Percentiles rank a stretch among this genome's conserved stretches.
phyloP scores from a whole-genome alignment of 2,888 invertebrate genomes.

The Drosophila neonasuta region DNA sequence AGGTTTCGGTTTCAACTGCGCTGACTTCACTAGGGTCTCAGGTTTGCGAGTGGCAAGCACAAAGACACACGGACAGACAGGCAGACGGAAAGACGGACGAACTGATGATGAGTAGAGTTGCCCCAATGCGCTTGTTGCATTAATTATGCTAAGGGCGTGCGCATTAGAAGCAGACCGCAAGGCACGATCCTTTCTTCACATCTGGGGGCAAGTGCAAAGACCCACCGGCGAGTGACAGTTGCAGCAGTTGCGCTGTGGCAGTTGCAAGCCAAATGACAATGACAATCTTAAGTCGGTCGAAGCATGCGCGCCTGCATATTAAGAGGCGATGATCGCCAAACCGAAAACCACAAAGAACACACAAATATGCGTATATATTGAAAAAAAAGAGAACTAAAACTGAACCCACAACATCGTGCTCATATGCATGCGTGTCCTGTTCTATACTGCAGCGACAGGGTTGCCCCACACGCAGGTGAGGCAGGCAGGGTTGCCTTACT shows the following conservation, averaged over 20 bases:
- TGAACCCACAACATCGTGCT: slow-evolving; percentile 22
- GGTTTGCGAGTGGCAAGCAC: background rate
- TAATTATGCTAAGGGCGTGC: slow-evolving; percentile 74
- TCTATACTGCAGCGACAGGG: too few species aligned
- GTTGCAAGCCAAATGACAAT: slow-evolving; percentile 38
- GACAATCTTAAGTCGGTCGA: slow-evolving; percentile 65
- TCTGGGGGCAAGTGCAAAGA: slow-evolving; percentile 60
- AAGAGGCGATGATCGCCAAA: slow-evolving; percentile 59
- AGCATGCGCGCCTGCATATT: slow-evolving; percentile 76
- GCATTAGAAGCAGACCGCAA: slow-evolving; percentile 54
- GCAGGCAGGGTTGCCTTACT: slow-evolving; percentile 21
- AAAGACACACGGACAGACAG: background rate
- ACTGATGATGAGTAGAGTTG: background rate
- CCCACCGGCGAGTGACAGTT: slow-evolving; percentile 53
- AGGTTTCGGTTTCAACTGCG: slow-evolving; percentile 20
- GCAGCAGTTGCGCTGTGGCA: slow-evolving; percentile 26
- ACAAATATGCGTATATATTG: background rate
- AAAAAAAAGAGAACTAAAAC: background rate
- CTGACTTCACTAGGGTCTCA: background rate
- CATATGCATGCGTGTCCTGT: slow-evolving; percentile 60
- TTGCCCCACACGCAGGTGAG: too few species aligned
- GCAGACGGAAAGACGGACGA: background rate
- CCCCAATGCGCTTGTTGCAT: slow-evolving; percentile 35
- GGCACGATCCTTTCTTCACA: slow-evolving; percentile 45
- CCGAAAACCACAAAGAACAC: slow-evolving; percentile 8